Base-by-base conservation (phyloP, 2,113 vertebrate species). In the Symphodus melops region DNA sequence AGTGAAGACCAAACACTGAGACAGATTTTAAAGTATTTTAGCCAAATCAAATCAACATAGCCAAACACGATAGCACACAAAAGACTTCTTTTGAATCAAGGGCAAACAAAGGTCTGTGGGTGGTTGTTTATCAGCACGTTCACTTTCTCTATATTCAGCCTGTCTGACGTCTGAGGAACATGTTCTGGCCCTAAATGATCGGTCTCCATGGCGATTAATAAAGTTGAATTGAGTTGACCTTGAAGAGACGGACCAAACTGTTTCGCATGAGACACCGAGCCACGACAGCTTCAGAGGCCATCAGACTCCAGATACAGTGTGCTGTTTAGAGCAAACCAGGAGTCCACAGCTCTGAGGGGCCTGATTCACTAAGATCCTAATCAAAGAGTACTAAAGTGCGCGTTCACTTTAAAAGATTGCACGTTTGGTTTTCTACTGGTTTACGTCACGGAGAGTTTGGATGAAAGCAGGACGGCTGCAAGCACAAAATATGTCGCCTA, bases 161-260 rank as follows among this genome's bases (percentile, higher is more conserved):
- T 57, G 48, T 66, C 72, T 77, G 28, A 60, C 80, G 78, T 76
- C 85, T 67, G 75, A 71, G 82, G 72, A 80, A 85, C 75, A 79
- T 70, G 73, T 68, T 81, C 85, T 71, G 75, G 64, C 41, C 82
- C 77, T 39, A 75, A 66, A 82, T 86, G 84, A 59, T 57, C 65
- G 20, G 37, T 67, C 80, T 87, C 78, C 60, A 60, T 74, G 68
- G 70, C 69, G 77, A 74, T 85, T 86, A 84, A 89, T 70, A 77
- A 78, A 61, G 78, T 54, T 28, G 42, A 73, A 85, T 53, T 62
- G 60, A 68, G 67, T 28, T 80, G 86, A 84, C 80, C 84, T 37
- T 82, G 78, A 85, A 61, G 82, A 82, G 75, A 74, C 17, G 70
- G 72, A 75, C 28, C 17, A 71, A 53, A 19, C 54, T 0, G 55